phyloP scores from a whole-genome alignment of 2,797 vertebrate genomes.

The Scolopax rusticola region DNA sequence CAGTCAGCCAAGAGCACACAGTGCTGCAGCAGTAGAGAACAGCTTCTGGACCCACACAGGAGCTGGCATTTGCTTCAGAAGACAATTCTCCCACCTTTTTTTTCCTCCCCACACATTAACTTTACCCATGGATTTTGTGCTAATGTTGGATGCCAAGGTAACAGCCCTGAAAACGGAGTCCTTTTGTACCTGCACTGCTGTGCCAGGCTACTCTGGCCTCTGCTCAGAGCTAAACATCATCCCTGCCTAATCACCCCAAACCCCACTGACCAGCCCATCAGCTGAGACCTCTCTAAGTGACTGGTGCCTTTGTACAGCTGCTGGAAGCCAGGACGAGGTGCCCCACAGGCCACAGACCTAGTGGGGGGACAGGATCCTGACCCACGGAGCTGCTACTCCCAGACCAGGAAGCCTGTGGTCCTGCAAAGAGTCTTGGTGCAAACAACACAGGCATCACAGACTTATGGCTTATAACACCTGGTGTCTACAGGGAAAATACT shows the following conservation, averaged over 20 bases:
- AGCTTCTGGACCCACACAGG: slow-evolving; percentile 11
- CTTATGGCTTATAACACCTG: not conserved
- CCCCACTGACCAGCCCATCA: not conserved
- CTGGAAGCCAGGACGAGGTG: accelerated
- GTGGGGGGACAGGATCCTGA: not conserved
- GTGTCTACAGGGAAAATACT: slow-evolving; percentile 14
- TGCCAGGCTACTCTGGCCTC: not conserved
- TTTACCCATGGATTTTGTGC: slow-evolving; percentile 3
- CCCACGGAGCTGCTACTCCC: accelerated
- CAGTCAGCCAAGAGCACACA: slow-evolving; percentile 1
- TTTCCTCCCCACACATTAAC: not conserved
- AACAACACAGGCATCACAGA: not conserved
- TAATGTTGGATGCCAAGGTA: not conserved
- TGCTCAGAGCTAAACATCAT: not conserved
- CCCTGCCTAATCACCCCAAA: not conserved
- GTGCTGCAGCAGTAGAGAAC: not conserved
- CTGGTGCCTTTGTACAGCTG: not conserved
- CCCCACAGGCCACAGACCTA: not conserved
- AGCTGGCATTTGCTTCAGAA: slow-evolving; percentile 37
- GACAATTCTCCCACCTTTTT: slow-evolving; percentile 11
- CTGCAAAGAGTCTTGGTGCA: not conserved
- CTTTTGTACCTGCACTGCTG: not conserved
- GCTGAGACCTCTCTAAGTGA: not conserved
- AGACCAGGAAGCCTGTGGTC: accelerated
- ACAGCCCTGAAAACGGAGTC: slow-evolving; percentile 3